Evolutionary conservation across 2,113 vertebrate species (phyloP), one percentile per base, ranked within the genome.

Genomic region (Rhinopomastus cyanomelas): DNA sequence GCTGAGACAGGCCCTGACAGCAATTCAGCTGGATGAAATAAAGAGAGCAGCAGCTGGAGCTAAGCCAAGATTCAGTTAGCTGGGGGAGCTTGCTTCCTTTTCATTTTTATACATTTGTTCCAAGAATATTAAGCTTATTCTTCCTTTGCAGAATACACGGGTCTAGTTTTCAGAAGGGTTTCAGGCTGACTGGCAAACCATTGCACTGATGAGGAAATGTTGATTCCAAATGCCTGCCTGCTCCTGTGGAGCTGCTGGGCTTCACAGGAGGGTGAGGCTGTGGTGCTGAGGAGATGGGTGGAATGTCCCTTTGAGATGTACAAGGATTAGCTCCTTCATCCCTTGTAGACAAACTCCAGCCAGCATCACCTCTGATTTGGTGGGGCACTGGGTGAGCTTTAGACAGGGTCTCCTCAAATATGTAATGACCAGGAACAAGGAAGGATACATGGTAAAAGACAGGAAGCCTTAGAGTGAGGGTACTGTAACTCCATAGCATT

Each of bases 1-100:
- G 46, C 88, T 66, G 89, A 86, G 67, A 59, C 84, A 88, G 71
- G 30, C 74, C 59, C 74, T 39, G 7, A 79, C 66, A 85, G 87
- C 67, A 72, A 46, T 92, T 93, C 69, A 88, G 86, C 84, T 93
- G 91, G 71, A 57, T 88, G 87, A 90, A 87, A 88, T 88, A 92
- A 88, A 93, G 86, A 83, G 62, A 94, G 51, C 66, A 93, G 74
- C 66, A 61, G 51, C 66, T 94, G 91, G 84, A 93, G 19, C 32
- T 42, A 73, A 76, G 92, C 94, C 94, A 93, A 69, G 30, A 68
- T 72, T 69, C 57, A 93, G 84, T 93, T 94, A 93, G 87, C 62
- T 62, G 66, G 62, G 56, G 82, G 75, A 10, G 27, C 6, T 23
- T 0, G 1, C 85, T 87, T 90, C 84, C 66, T 90, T 92, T 90